Base-by-base conservation (phyloP, 2,888 invertebrate species). In the Oscheius onirici region DNA sequence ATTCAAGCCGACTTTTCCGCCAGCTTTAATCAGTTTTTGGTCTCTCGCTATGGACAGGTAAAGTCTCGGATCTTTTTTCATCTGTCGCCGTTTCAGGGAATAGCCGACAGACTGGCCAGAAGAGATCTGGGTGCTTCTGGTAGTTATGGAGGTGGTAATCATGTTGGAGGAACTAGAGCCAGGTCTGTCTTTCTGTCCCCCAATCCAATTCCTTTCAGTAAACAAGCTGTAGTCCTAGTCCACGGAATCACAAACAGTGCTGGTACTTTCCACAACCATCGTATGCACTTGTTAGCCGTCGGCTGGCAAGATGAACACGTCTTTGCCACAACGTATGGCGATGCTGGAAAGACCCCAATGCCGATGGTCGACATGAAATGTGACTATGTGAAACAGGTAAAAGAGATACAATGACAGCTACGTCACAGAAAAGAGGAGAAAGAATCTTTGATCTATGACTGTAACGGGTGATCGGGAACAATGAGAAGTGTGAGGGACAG, bases 281-380 rank as follows among this genome's bases (percentile, higher is more conserved):
- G 79, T 3, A 34, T 69, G 11, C 79, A 79, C 63, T 60, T 79
- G 28, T 26, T 75, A 34, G 73, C 74, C 22, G 68, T 72, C 17
- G 79, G 79, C n/a, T 78, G 78, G 78, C 55, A 34, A n/a, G 75
- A 76, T 13, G 76, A 76, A 61, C 41, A 83, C 54, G 80, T 85
- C 17, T 85, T 82, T 71, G 86, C 76, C 8, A 86, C 86, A 24
- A 86, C 86, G 0, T 86, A 85, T 61, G 86, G 86, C 10, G 86
- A 86, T 70, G 83, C 79, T 13, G 86, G 86, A 24, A 80, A 81
- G 55, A 86, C 86, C 13, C 69, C 75, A 24, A 76, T 78, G 44
- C 76, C 84, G 13, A 65, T 85, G 71, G 84, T 86, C 46, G 80
- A 83, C 41, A 82, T 86, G 83, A 78, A 83, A 46, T 86, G 86